Evolutionary conservation across 2,888 invertebrate species (phyloP).

Genomic region (Diaphora mendica): DNA sequence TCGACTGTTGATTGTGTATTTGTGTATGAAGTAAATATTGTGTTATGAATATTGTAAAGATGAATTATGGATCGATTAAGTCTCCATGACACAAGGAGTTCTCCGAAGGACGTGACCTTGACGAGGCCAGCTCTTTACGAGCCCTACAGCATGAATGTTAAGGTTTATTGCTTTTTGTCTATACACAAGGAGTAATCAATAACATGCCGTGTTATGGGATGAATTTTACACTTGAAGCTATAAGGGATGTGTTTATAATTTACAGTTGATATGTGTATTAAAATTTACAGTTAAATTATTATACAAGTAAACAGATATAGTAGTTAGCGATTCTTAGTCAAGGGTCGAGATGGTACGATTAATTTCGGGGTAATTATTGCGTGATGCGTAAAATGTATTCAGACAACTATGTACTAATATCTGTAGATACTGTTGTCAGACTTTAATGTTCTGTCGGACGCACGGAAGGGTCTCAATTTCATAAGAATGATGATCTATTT

Average conservation of each 20-base stretch:
- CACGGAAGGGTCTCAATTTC: too few species aligned
- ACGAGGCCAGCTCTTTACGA: constrained; percentile 39
- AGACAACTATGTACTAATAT: too few species aligned
- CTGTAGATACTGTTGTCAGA: too few species aligned
- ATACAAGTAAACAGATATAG: too few species aligned
- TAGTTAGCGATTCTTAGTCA: too few species aligned
- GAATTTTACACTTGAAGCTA: not conserved
- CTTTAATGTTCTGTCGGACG: too few species aligned
- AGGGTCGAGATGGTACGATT: too few species aligned
- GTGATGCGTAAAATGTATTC: too few species aligned
- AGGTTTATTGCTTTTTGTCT: constrained; percentile 29
- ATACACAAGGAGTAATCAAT: constrained; percentile 29
- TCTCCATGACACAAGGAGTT: constrained; percentile 49
- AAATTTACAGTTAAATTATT: too few species aligned
- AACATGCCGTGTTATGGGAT: constrained; percentile 21
- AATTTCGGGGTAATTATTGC: too few species aligned
- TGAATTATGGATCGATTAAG: constrained; percentile 51
- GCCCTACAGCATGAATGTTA: constrained; percentile 33
- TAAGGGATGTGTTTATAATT: not conserved
- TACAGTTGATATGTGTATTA: not conserved
- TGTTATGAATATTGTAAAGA: constrained; percentile 29
- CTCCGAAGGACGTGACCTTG: constrained; percentile 53
- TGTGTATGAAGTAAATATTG: constrained; percentile 20
- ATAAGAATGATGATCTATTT: too few species aligned
- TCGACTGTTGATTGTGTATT: not conserved